Evolutionary conservation across 2,113 vertebrate species (phyloP), one percentile per base, ranked within the genome.

Genomic region (Marcusenius ussheri): DNA sequence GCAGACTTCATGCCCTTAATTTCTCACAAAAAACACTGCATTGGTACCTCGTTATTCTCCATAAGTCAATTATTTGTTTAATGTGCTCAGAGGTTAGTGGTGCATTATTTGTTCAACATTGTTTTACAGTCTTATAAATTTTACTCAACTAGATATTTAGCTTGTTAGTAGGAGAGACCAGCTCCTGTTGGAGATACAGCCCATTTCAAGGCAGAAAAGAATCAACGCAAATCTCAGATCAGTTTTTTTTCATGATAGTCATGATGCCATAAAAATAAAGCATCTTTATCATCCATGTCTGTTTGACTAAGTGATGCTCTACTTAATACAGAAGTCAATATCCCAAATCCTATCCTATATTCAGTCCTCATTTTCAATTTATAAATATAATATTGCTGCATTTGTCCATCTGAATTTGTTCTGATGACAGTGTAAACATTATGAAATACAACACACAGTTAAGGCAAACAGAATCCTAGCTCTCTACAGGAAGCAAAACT

Each of bases 401-500:
- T 39, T 77, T 39, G 3, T 77, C 17, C 74, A 77, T 77, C 74
- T 77, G 27, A 77, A 39, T 77, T 77, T 77, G 31, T 77, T 19
- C 35, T 39, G 31, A 35, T 2, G 3, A 13, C 27, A 19, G 31
- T 77, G 74, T 80, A 42, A 70, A 35, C 35, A 39, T 80, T 80
- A 80, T 80, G 35, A 80, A 39, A 21, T 80, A 80, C 27, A 39
- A 66, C n/a, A 66, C 27, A 70, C 9, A 31, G 17, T 46, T 46
- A 49, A 85, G 42, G 45, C 39, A 85, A 49, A 47, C 83, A 85
- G 10, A 46, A 21, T 5, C 42, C 46, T 6, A 85, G 35, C 13
- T 85, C 90, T 24, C 89, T 92, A 88, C 92, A 94, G 92, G 94
- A 94, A 92, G 90, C 94, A 80, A 94, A 85, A 94, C 94, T 93